A percentile compares a stretch with the other conserved stretches of the same genome.
Conservation (phyloP, 2,113 vertebrate genomes). For the Nannospalax galili region DNA sequence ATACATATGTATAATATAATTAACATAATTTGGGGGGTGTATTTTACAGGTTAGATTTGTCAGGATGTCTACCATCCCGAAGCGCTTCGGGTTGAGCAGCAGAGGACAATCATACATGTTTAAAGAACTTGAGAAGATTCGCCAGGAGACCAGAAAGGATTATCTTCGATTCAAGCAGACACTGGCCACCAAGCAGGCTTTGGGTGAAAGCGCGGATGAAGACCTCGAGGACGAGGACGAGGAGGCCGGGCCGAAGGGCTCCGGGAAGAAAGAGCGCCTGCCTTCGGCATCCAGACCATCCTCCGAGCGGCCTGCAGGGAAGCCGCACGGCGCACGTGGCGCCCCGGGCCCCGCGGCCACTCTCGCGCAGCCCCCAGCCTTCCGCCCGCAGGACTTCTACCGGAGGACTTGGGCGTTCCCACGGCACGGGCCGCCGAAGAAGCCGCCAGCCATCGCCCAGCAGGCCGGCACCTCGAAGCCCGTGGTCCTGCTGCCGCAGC, state of each 20-base stretch:
- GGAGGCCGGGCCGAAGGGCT: neutral
- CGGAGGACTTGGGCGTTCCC: constrained; percentile 56
- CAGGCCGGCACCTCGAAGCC: constrained; percentile 82
- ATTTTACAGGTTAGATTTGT: constrained; percentile 66
- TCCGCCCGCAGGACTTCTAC: constrained; percentile 54
- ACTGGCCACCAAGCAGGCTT: neutral
- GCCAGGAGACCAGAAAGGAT: constrained; percentile 74
- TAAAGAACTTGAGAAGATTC: constrained; percentile 78
- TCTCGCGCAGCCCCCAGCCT: neutral
- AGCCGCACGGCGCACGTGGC: neutral
- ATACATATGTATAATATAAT: rapidly evolving
- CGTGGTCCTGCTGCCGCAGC: constrained; percentile 66
- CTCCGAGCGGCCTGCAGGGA: neutral
- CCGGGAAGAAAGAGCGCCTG: neutral
- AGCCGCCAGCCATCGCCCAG: constrained; percentile 80
- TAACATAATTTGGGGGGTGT: neutral
- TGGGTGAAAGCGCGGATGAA: neutral
- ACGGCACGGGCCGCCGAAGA: neutral
- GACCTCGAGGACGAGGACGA: neutral
- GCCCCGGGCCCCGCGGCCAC: neutral
- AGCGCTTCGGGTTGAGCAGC: constrained; percentile 77
- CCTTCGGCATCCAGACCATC: rapidly evolving
- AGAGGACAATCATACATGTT: constrained; percentile 79
- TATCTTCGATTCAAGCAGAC: constrained; percentile 78
- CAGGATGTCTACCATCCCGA: constrained; percentile 73